Evolutionary conservation across 1,140 invertebrate genomes (phyloP).

Genomic region (Nymphalis io): DNA sequence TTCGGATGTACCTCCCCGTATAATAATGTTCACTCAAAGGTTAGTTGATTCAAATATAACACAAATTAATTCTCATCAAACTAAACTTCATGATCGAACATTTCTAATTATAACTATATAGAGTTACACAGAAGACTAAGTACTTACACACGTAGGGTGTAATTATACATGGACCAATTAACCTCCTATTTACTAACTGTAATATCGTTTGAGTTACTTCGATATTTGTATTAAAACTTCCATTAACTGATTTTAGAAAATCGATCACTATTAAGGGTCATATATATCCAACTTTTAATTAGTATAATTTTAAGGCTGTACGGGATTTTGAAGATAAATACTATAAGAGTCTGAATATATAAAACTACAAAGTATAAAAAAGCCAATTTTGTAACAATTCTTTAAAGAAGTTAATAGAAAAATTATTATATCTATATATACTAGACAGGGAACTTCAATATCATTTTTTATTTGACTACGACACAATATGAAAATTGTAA

Average conservation of each 20-base stretch:
- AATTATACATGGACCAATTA: neutral
- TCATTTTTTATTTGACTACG: no score
- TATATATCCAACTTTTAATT: neutral
- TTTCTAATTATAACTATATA: slow-evolving; percentile 8
- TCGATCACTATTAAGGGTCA: neutral
- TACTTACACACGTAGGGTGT: neutral
- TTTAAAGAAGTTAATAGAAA: no score
- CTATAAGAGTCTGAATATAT: neutral
- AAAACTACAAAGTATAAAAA: no score
- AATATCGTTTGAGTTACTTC: neutral
- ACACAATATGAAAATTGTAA: no score
- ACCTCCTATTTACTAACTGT: no score
- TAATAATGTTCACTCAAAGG: neutral
- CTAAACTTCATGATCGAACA: neutral
- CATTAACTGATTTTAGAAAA: neutral
- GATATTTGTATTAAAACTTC: neutral
- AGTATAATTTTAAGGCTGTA: neutral
- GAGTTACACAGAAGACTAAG: neutral
- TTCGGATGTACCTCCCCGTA: neutral
- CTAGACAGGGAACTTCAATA: no score
- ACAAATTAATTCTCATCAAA: neutral
- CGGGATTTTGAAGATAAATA: neutral
- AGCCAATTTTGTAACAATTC: no score
- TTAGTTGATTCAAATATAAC: neutral
- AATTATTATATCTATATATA: no score